Evolutionary conservation across 2,888 invertebrate species (phyloP).

Genomic region (Callyntrura guangdongensis): DNA sequence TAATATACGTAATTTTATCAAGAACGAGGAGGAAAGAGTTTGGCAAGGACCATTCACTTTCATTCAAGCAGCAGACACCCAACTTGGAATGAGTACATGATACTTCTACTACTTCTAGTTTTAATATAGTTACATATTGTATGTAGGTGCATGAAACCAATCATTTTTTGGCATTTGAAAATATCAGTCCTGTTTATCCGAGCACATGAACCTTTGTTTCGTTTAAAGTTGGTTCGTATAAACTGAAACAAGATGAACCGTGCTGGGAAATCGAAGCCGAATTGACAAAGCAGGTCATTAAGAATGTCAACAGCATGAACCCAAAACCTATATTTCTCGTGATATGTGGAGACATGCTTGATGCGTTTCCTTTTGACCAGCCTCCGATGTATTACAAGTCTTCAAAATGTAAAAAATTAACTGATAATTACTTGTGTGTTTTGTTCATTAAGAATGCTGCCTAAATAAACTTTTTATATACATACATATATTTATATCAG

Average conservation of each 20-base stretch:
- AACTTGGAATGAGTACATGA: slow-evolving; percentile 73
- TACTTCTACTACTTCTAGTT: background rate
- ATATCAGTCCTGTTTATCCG: too few relatives aligned
- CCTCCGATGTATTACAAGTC: slow-evolving; percentile 3
- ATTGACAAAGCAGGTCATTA: slow-evolving; percentile 86
- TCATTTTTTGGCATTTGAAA: too few relatives aligned
- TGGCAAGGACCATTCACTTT: slow-evolving; percentile 71
- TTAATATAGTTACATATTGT: background rate
- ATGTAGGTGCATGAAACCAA: too few relatives aligned
- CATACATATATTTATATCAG: background rate
- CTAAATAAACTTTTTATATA: background rate
- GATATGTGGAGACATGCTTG: slow-evolving; percentile 87
- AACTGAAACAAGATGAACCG: slow-evolving; percentile 85
- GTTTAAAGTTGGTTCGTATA: slow-evolving; percentile 85
- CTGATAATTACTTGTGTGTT: background rate
- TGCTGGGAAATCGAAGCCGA: slow-evolving; percentile 86
- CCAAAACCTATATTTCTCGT: slow-evolving; percentile 87
- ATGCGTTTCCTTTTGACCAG: slow-evolving; percentile 86
- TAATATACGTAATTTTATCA: slow-evolving; percentile 55
- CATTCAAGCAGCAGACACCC: slow-evolving; percentile 64
- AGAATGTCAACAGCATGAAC: slow-evolving; percentile 86
- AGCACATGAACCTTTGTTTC: too few relatives aligned
- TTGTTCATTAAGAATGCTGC: background rate
- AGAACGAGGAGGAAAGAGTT: slow-evolving; percentile 25
- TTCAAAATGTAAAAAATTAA: background rate